Evolutionary conservation across 2,113 vertebrate genomes (phyloP), one percentile per base, ranked within the genome.

Genomic region (Petroica traversi): DNA sequence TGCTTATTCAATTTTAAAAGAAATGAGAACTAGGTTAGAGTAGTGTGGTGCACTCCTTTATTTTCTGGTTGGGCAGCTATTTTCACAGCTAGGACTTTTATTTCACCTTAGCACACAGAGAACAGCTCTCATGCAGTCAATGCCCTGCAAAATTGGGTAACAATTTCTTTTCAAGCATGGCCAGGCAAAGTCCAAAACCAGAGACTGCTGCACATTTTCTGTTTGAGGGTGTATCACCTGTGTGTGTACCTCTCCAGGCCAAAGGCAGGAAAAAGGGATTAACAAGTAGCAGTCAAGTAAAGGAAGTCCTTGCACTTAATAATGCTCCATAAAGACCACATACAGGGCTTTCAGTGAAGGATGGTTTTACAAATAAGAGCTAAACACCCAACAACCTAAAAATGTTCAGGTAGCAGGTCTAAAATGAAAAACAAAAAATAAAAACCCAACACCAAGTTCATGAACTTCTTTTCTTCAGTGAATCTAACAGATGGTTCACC

Each of bases 41-140:
- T 29, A 83, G 17, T 25, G 68, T 85, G 63, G 40, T 18, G 8
- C 18, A 61, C 41, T 87, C 26, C 41, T 90, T 45, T 48, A 40
- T 73, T 93, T 93, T 88, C 51, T 90, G 79, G 19, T 52, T 68
- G 63, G 36, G 54, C 55, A 93, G 52, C 24, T 79, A 13, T 63
- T 88, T 75, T 76, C 77, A 88, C 14, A 12, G 85, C 34, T 52
- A 23, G 73, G 59, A 55, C 45, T 93, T 89, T 55, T 45, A 43
- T 93, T 94, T 90, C 82, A 77, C 74, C 93, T 88, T 59, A 89
- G 41, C 52, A n/a, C 48, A 7, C 46, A 78, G 40, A 43, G 22
- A 66, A 24, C 15, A 51, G 15, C 22, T 36, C 71, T 63, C 34
- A 48, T 5, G 11, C 78, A 72, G 18, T 19, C 45, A 31, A 10